Evolutionary conservation across 2,888 invertebrate species (phyloP).

Genomic region (Hedychridium roseum): DNA sequence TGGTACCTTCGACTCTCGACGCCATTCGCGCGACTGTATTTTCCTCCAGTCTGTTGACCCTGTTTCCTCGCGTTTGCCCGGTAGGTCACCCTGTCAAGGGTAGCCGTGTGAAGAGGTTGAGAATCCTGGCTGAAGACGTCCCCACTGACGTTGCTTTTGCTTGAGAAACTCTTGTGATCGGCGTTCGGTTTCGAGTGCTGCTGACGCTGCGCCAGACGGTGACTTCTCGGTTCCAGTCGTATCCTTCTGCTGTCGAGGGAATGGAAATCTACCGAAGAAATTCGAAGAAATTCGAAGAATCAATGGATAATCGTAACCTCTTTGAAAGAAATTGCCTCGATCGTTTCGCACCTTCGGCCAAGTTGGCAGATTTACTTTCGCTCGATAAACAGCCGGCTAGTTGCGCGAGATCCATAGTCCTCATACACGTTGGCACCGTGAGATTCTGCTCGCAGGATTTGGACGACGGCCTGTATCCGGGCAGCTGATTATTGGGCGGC

Average conservation of each 20-base stretch:
- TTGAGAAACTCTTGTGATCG: slow-evolving; percentile 26
- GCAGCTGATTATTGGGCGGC: slow-evolving; percentile 49
- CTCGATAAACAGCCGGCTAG: slow-evolving; percentile 45
- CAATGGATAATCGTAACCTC: background rate
- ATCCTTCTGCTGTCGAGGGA: slow-evolving; percentile 47
- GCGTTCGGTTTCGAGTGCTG: slow-evolving; percentile 29
- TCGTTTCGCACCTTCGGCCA: slow-evolving; percentile 32
- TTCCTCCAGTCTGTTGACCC: slow-evolving; percentile 39
- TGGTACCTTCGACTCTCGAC: slow-evolving; percentile 52
- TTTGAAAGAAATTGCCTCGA: too few species aligned
- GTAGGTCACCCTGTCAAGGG: slow-evolving; percentile 55
- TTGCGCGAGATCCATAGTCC: slow-evolving; percentile 47
- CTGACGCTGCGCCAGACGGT: slow-evolving; percentile 43
- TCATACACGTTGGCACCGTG: slow-evolving; percentile 46
- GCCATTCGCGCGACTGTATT: slow-evolving; percentile 47
- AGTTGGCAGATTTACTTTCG: slow-evolving; percentile 30
- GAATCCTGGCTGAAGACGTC: slow-evolving; percentile 34
- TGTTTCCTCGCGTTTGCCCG: slow-evolving; percentile 49
- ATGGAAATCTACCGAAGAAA: slow-evolving; percentile 34
- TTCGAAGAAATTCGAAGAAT: background rate
- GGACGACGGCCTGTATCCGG: slow-evolving; percentile 50
- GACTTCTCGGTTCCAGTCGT: slow-evolving; percentile 53
- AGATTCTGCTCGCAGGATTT: slow-evolving; percentile 42
- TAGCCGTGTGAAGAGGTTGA: slow-evolving; percentile 49
- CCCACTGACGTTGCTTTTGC: slow-evolving; percentile 29